Evolutionary conservation across 2,888 invertebrate genomes (phyloP), one percentile per base, ranked within the genome.

Genomic region (Andrena minutula): DNA sequence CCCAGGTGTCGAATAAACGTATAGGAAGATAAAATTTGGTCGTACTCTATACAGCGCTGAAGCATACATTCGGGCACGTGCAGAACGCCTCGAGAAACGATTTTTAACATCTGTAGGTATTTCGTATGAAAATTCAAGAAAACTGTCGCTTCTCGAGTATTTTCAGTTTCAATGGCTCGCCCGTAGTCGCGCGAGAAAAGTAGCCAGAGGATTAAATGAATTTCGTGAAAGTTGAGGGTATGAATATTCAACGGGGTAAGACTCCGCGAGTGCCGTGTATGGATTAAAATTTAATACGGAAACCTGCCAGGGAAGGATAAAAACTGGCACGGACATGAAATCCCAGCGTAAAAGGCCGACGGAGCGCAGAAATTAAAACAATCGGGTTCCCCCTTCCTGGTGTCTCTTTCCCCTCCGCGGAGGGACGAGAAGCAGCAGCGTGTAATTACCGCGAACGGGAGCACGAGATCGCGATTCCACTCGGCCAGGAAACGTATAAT

Each of bases 401-500:
- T 2, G 35, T 28, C 23, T 10, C 35, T 35, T 26, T 32, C 23
- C 12, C 26, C 51, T n/a, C 7, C 16, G 5, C 61, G 56, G 49
- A 35, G 41, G 75, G 76, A 70, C 75, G 74, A 82, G 84, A 86
- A 76, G 76, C 87, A 79, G 83, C 71, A 74, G 75, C 87, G 84
- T 88, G 88, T 88, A 88, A 88, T 88, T 88, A 88, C 85, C 83
- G 74, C 79, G 82, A 64, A 81, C 79, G 86, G 82, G 79, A 80
- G 83, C 84, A 81, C 82, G 82, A 83, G 86, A 87, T 88, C 87
- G 87, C 83, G 87, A 87, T 87, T 82, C 81, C 80, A 76, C 83
- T 80, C 81, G 86, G 78, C 79, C 88, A 88, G 88, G 87, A 88
- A 88, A 88, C 88, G 87, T 82, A 88, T 88, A 88, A 88, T 88